Percentiles rank a stretch among this genome's conserved stretches.
phyloP scores from a whole-genome alignment of 2,888 invertebrate genomes.

The Ligdia adustata region DNA sequence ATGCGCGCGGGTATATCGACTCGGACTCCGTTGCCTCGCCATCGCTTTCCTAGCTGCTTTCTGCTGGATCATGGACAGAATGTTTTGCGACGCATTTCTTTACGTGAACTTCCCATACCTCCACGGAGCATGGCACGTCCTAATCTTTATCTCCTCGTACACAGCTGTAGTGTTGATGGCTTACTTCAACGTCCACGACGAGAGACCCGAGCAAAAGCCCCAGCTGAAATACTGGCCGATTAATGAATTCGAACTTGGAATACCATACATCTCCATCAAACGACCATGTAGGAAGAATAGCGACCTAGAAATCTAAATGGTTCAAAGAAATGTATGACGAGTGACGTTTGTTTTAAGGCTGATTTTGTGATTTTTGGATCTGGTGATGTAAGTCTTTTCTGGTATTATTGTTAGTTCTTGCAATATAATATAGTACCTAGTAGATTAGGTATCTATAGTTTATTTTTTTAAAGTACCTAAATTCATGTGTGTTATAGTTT shows the following conservation, averaged over 20 bases:
- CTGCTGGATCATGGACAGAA: constrained; percentile 91
- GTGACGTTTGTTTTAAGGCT: constrained; percentile 29
- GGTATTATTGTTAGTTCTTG: constrained; percentile 13
- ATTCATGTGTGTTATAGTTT: too few species aligned
- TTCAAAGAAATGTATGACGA: constrained; percentile 21
- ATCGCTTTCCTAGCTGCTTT: constrained; percentile 88
- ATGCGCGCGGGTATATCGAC: constrained; percentile 86
- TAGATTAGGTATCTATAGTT: too few species aligned
- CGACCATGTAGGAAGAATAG: constrained; percentile 78
- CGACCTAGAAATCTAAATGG: constrained; percentile 71
- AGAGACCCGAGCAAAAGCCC: constrained; percentile 88
- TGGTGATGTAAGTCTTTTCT: constrained; percentile 20
- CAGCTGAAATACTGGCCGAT: constrained; percentile 90
- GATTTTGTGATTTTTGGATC: constrained; percentile 30
- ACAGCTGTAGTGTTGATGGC: constrained; percentile 91
- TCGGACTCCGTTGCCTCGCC: constrained; percentile 88
- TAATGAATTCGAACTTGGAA: constrained; percentile 90
- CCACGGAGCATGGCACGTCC: constrained; percentile 92
- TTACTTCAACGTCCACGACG: constrained; percentile 90
- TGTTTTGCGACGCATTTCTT: constrained; percentile 92
- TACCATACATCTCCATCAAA: constrained; percentile 89
- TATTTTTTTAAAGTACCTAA: too few species aligned
- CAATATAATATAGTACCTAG: too few species aligned
- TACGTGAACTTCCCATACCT: constrained; percentile 91
- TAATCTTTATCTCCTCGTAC: constrained; percentile 91